A percentile compares a stretch with the other conserved stretches of the same genome.
Evolutionary conservation across 2,797 vertebrate species (phyloP).

Genomic region (Platalea minor): DNA sequence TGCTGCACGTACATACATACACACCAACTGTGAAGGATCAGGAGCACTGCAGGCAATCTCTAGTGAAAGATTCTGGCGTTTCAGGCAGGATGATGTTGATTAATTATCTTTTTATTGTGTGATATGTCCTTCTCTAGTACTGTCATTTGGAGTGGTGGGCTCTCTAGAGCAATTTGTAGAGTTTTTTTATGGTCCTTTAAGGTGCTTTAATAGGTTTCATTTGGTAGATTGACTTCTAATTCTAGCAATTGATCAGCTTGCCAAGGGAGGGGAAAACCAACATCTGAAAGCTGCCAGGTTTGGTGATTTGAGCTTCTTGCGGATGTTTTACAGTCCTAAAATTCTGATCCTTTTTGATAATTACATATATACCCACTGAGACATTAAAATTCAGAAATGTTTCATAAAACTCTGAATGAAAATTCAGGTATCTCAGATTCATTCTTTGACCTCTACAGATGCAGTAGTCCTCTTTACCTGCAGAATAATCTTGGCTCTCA

Average conservation of each 20-base stretch:
- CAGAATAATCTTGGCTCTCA: not conserved
- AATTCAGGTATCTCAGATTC: not conserved
- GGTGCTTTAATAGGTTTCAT: not conserved
- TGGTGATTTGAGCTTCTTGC: not conserved
- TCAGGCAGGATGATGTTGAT: not conserved
- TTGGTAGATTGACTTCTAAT: not conserved
- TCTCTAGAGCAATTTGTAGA: not conserved
- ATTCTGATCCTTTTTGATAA: not conserved
- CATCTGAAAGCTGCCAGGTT: not conserved
- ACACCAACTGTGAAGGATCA: not conserved
- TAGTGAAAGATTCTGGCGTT: not conserved
- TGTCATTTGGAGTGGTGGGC: not conserved
- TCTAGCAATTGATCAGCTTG: not conserved
- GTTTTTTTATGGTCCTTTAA: not conserved
- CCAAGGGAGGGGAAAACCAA: not conserved
- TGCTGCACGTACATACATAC: not conserved
- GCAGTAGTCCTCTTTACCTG: not conserved
- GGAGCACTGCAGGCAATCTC: not conserved
- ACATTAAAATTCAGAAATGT: not conserved
- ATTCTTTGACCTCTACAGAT: not conserved
- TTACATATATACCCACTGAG: not conserved
- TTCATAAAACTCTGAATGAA: accelerated
- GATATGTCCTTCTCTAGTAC: not conserved
- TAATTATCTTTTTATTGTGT: not conserved
- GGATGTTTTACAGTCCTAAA: not conserved